Evolutionary conservation across 1,140 invertebrate species (phyloP), one percentile per base, ranked within the genome.

Genomic region (Plodia interpunctella): DNA sequence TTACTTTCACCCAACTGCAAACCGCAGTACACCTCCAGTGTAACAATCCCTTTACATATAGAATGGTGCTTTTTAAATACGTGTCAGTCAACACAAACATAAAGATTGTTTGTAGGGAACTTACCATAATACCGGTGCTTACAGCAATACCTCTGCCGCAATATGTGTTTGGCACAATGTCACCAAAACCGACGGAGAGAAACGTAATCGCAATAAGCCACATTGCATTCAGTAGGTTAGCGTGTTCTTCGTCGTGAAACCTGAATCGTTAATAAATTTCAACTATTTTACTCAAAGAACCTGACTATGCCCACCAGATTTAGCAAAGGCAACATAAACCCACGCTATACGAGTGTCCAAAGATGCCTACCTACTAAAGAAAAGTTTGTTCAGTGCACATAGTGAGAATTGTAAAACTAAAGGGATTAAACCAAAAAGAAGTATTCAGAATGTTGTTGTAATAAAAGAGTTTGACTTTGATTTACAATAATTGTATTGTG

Each of bases 121-220:
- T 97, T 95, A 99, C 98, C 97, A 99, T 98, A 87, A 99, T 97
- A 82, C 98, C 98, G 67, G 98, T 99, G 87, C 96, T 97, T 78
- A 99, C 98, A 79, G 98, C 97, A 83, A 99, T 98, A 84, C 96
- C 97, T 90, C 98, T 93, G 77, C 98, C 98, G 92, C 98, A 99
- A 92, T 99, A 99, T 69, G 98, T 99, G 92, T 99, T 99, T 82
- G 98, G 98, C 83, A 99, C 98, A 90, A 99, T 98, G 92, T 99
- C 98, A 84, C 98, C 98, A 92, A 99, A 99, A 83, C 98, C 98
- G 84, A 99, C 97, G 91, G 97, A 98, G 77, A 99, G 94, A 93
- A 99, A 97, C 77, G 98, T 99, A 83, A 98, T 99, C 78, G 97
- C 97, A 90, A 98, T 98, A 90, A 99, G 94, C 98, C 98, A 99